Conservation (phyloP, 2,888 invertebrate species). For the Trichogramma dendrolimi region DNA sequence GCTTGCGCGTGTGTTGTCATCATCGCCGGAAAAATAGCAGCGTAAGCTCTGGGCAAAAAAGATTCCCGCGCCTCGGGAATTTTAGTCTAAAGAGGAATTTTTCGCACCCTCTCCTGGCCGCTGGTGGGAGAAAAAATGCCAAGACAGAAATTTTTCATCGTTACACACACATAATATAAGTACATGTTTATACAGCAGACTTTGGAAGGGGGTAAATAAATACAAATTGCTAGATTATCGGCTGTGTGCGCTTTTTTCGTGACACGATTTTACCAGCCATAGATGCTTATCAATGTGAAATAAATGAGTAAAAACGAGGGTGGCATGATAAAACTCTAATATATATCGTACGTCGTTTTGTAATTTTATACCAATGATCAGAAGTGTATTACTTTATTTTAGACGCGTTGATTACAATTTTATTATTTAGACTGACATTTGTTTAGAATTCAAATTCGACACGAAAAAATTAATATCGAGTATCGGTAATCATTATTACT, state of each 20-base stretch:
- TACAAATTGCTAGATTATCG: constrained; percentile 52
- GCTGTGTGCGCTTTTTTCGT: constrained; percentile 33
- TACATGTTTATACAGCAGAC: constrained; percentile 28
- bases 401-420: too few relatives aligned
- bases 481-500: too few relatives aligned
- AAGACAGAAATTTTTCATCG: constrained; percentile 49
- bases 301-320: too few relatives aligned
- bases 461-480: too few relatives aligned
- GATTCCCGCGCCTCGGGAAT: constrained; percentile 14
- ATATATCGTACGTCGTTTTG: too few relatives aligned
- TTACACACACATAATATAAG: constrained; percentile 41
- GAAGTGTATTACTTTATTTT: too few relatives aligned
- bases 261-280: too few relatives aligned
- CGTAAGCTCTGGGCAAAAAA: constrained; percentile 21
- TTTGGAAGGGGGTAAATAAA: constrained; percentile 44
- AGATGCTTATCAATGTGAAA: too few relatives aligned
- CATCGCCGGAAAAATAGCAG: constrained; percentile 21
- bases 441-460: too few relatives aligned
- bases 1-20: constrained; percentile 7
- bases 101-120: background rate
- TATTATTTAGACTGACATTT: too few relatives aligned
- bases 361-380: too few relatives aligned
- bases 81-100: constrained; percentile 23
- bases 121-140: constrained; percentile 21
- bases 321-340: too few relatives aligned